Conservation (phyloP, 1,140 invertebrate genomes). For the Harlomillsia oculata region DNA sequence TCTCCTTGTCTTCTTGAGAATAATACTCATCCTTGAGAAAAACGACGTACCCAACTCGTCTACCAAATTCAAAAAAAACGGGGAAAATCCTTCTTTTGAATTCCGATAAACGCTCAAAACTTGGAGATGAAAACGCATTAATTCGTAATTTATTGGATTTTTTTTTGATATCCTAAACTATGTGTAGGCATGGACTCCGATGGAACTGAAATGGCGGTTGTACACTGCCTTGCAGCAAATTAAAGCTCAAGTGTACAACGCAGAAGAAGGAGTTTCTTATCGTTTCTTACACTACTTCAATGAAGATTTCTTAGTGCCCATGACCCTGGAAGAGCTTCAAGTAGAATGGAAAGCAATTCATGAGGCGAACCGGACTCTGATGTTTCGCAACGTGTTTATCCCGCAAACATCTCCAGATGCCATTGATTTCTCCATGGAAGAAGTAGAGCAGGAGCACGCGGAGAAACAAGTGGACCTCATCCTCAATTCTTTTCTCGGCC, state of each 20-base stretch:
- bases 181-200: slow-evolving; percentile 17
- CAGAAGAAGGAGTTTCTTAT: slow-evolving; percentile 18
- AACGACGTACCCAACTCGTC: no score
- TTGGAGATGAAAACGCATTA: not conserved
- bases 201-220: slow-evolving; percentile 22
- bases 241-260: slow-evolving; percentile 11
- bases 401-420: slow-evolving; percentile 13
- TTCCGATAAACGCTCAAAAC: no score
- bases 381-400: slow-evolving; percentile 20
- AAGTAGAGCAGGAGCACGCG: slow-evolving; percentile 21
- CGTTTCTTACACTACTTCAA: slow-evolving; percentile 25
- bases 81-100: no score
- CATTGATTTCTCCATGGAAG: slow-evolving; percentile 23
- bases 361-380: slow-evolving; percentile 17
- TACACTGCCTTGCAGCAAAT: slow-evolving; percentile 23
- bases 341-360: slow-evolving; percentile 23
- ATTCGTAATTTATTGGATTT: not conserved
- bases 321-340: slow-evolving; percentile 24
- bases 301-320: slow-evolving; percentile 21
- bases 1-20: no score
- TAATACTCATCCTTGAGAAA: no score
- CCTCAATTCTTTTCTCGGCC: slow-evolving; percentile 20
- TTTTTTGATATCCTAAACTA: not conserved
- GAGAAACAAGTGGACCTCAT: slow-evolving; percentile 26
- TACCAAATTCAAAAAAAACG: no score